Percentiles rank a stretch among this genome's conserved stretches.
Conservation (phyloP, 2,797 vertebrate genomes). For the Sardinella longiceps region DNA sequence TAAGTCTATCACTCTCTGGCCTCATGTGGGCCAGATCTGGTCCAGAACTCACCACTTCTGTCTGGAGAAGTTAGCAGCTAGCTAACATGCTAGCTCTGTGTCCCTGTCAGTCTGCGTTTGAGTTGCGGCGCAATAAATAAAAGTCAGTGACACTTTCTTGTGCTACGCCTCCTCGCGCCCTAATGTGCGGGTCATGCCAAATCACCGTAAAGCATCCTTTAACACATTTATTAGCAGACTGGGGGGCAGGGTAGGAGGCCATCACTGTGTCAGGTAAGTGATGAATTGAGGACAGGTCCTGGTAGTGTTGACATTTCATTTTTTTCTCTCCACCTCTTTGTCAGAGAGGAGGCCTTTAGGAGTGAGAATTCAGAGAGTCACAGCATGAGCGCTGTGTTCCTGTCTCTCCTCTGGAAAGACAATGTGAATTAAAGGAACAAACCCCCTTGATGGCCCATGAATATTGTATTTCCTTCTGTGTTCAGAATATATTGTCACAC, state of each 20-base stretch:
- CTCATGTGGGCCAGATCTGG: not conserved
- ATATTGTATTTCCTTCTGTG: not conserved
- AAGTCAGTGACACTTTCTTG: slow-evolving; percentile 31
- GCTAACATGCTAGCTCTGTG: not conserved
- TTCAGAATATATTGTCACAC: not conserved
- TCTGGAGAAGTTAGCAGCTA: not conserved
- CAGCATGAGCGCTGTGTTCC: not conserved
- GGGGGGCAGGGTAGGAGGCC: slow-evolving; percentile 33
- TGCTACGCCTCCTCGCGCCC: slow-evolving; percentile 9
- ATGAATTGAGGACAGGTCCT: slow-evolving; percentile 70
- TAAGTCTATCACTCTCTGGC: not conserved
- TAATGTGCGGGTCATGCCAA: slow-evolving; percentile 51
- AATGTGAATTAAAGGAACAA: not conserved
- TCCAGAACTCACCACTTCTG: not conserved
- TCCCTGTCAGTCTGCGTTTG: not conserved
- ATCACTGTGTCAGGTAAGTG: slow-evolving; percentile 71
- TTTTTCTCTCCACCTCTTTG: slow-evolving; percentile 65
- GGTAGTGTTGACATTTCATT: slow-evolving; percentile 64
- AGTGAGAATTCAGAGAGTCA: not conserved
- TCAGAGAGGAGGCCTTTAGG: not conserved
- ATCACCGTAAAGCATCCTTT: slow-evolving; percentile 63
- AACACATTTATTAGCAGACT: slow-evolving; percentile 65
- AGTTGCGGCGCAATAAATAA: slow-evolving; percentile 51
- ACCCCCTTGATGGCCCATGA: not conserved
- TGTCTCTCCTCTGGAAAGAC: not conserved